Conservation (phyloP, 2,888 invertebrate genomes). For the Nymphalis urticae region DNA sequence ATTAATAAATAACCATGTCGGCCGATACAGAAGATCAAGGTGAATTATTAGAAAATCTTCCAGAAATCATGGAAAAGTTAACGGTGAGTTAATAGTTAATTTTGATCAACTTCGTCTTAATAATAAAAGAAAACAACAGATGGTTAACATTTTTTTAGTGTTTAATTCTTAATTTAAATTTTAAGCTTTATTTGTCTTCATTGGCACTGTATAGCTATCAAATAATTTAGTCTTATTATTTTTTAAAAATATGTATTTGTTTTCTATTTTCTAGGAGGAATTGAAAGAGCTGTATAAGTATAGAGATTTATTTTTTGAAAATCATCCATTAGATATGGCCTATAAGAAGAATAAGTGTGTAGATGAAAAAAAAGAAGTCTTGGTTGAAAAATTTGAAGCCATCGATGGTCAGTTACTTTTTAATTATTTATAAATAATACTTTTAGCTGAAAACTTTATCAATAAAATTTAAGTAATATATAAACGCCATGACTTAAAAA, state of each 20-base stretch:
- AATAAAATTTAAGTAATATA: too few relatives aligned
- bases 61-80: conserved; percentile 58
- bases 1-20: conserved; percentile 48
- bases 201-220: background rate
- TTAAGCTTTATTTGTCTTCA: background rate
- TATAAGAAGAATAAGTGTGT: conserved; percentile 84
- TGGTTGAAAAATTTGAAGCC: conserved; percentile 83
- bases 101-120: conserved; percentile 8
- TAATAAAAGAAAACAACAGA: background rate
- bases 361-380: conserved; percentile 82
- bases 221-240: background rate
- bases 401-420: conserved; percentile 80
- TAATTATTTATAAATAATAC: background rate
- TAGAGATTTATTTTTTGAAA: conserved; percentile 90
- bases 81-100: conserved; percentile 47
- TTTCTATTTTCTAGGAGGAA: conserved; percentile 75
- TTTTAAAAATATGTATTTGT: background rate
- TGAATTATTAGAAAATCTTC: conserved; percentile 56
- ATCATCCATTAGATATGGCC: conserved; percentile 86
- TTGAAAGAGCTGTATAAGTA: conserved; percentile 85
- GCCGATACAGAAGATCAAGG: conserved; percentile 55
- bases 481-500: too few relatives aligned
- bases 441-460: too few relatives aligned
- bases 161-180: background rate
- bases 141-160: background rate